phyloP scores from a whole-genome alignment of 2,888 invertebrate species.

The Monopis laevigella region DNA sequence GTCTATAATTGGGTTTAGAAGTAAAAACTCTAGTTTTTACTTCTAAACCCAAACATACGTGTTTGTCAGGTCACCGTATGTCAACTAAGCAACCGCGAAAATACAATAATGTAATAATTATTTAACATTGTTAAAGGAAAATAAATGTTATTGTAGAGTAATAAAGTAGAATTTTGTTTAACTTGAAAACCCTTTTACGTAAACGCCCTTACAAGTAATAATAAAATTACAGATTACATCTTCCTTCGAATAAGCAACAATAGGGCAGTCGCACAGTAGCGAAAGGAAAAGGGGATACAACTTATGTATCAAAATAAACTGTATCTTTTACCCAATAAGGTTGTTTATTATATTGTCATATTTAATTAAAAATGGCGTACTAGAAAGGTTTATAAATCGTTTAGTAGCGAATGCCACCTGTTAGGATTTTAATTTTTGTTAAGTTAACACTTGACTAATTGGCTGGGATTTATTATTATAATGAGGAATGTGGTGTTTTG shows the following conservation, averaged over 20 bases:
- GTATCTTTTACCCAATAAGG: background rate
- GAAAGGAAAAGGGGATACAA: background rate
- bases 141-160: background rate
- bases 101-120: background rate
- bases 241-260: conserved; percentile 9
- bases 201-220: conserved; percentile 10
- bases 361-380: background rate
- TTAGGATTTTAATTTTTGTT: background rate
- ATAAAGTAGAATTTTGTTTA: background rate
- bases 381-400: background rate
- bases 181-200: background rate
- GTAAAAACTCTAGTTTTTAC: no score
- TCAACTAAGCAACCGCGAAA: conserved; percentile 3
- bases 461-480: no score
- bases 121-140: background rate
- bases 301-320: background rate
- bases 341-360: no score
- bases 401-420: background rate
- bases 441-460: conserved; percentile 1
- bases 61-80: background rate
- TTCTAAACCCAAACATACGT: no score
- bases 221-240: conserved; percentile 12
- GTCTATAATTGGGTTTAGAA: no score
- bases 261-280: conserved; percentile 8
- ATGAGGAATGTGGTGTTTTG: no score